phyloP scores from a whole-genome alignment of 2,888 invertebrate genomes.

The Serrognathus titanus region DNA sequence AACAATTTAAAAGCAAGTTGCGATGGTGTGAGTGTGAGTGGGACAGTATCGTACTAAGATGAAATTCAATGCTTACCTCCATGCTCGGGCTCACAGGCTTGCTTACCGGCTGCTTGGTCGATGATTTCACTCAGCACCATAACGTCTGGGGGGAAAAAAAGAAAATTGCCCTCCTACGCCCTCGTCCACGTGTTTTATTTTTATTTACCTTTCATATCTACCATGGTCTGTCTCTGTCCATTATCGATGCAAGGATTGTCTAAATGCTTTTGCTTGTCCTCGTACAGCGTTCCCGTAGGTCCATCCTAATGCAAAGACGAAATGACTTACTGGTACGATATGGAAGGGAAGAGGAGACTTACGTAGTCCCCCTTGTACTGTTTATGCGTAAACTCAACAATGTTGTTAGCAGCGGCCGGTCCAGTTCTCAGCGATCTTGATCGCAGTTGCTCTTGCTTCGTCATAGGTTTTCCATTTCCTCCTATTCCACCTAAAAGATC shows the following conservation, averaged over 20 bases:
- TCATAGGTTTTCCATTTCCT: constrained; percentile 61
- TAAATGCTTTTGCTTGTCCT: constrained; percentile 77
- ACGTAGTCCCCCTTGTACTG: constrained; percentile 70
- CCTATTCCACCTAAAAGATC: constrained; percentile 76
- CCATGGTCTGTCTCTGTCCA: constrained; percentile 81
- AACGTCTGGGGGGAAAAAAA: constrained; percentile 69
- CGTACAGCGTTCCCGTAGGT: constrained; percentile 68
- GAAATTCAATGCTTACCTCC: constrained; percentile 65
- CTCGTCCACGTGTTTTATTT: too few species aligned
- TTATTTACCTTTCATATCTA: constrained; percentile 74
- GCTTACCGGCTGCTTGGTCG: constrained; percentile 89
- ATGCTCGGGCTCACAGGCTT: constrained; percentile 81
- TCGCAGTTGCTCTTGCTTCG: constrained; percentile 82
- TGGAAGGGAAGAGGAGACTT: constrained; percentile 40
- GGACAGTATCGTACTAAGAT: constrained; percentile 5
- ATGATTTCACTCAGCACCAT: constrained; percentile 97
- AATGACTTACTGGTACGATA: neutral
- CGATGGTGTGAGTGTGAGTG: constrained; percentile 43
- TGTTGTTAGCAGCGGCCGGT: constrained; percentile 54
- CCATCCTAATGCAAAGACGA: constrained; percentile 59
- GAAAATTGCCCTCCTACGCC: neutral
- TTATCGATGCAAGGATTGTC: constrained; percentile 90
- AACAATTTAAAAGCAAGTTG: constrained; percentile 41
- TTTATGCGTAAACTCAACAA: constrained; percentile 62
- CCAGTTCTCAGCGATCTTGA: constrained; percentile 60